Base-by-base conservation (phyloP, 2,113 vertebrate species). In the Pseudonaja textilis region DNA sequence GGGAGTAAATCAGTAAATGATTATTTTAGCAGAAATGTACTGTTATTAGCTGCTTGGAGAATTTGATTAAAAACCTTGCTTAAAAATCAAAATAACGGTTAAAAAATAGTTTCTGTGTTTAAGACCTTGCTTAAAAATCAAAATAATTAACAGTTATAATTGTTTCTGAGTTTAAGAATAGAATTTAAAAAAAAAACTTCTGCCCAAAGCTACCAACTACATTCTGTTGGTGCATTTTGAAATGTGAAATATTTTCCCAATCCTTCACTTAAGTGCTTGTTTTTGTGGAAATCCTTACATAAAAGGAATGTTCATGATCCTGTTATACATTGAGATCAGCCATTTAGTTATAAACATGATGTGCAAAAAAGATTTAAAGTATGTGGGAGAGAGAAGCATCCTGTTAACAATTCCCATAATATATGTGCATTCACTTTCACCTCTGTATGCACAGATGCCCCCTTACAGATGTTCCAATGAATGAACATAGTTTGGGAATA, bases 61-160 rank as follows among this genome's bases (percentile, higher is more conserved):
- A 57, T 45, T 25, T 89, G 22, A n/a, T n/a, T 89, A 26, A 92
- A 45, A 45, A 86, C 52, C 22, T n/a, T 0, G 23, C 42, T 90
- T 86, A 85, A 93, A 52, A 90, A 92, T 85, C 91, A 92, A 92
- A 42, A 23, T 25, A 92, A 88, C 20, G 6, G 12, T 74, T 74
- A 26, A 50, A 87, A 50, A 50, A 42, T 10, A 6, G 22, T 87
- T 25, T 26, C 2, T 54, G 34, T 3, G 26, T 69, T 42, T 89
- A 34, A 92, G 26, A 85, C 52, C 42, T n/a, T 1, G 22, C 54
- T 89, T 85, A 59, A 93, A 52, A 86, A 92, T 85, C 91, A 91
- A 92, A 54, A 22, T 50, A 88, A 86, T 89, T 56, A 93, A 89
- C n/a, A 18, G 34, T 81, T 81, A 74, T 39, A 52, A 45, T 12